Conservation (phyloP, 64 coral and sea anemone genomes). For the Porites lutea region DNA sequence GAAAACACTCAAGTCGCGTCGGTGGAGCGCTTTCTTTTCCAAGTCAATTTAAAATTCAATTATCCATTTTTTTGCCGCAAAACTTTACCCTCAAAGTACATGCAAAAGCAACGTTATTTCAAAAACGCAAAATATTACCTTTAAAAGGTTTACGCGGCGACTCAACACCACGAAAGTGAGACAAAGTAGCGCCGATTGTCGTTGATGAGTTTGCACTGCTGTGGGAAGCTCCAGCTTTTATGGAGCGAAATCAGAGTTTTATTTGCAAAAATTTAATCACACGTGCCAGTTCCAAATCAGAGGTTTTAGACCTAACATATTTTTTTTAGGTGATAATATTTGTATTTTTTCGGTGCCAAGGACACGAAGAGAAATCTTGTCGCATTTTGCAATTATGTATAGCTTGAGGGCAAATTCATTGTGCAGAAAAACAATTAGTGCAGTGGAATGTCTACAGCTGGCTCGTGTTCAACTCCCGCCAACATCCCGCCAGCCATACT, state of each 20-base stretch:
- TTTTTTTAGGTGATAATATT: no score
- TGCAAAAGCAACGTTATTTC: neutral
- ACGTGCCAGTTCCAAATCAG: no score
- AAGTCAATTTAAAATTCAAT: neutral
- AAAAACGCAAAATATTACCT: neutral
- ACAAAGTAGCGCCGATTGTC: neutral
- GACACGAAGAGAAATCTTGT: neutral
- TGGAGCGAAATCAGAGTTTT: no score
- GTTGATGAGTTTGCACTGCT: neutral
- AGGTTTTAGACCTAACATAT: no score
- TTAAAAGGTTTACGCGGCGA: no score
- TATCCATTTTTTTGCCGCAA: slow-evolving; percentile 2
- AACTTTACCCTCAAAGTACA: neutral
- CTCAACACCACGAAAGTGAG: neutral
- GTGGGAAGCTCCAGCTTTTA: no score
- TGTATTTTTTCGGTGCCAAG: no score
- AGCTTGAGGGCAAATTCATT: neutral
- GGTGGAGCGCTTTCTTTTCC: neutral
- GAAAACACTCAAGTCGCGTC: neutral
- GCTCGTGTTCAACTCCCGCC: neutral
- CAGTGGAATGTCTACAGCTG: neutral
- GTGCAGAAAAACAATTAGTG: neutral
- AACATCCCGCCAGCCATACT: neutral
- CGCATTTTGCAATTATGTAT: neutral
- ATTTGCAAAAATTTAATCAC: no score